Percentiles rank a stretch among this genome's conserved stretches.
phyloP scores from a whole-genome alignment of 92 coral and sea anemone species.

The Epizoanthus scotinus region DNA sequence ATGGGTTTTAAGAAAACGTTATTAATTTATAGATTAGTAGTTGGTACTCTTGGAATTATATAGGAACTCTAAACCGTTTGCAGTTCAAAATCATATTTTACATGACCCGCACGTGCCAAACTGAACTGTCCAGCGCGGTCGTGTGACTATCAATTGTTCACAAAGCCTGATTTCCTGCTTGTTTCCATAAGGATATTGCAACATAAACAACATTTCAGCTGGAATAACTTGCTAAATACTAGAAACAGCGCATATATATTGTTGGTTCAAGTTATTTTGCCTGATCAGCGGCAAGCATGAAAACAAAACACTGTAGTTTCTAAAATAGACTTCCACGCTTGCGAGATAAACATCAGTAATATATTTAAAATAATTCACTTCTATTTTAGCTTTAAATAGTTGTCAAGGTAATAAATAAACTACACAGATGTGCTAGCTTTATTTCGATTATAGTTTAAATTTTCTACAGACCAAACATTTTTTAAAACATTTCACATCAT shows the following conservation, averaged over 20 bases:
- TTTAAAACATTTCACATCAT: background rate
- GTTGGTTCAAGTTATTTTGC: background rate
- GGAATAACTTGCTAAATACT: background rate
- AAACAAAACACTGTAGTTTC: background rate
- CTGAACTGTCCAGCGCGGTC: background rate
- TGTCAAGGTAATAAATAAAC: background rate
- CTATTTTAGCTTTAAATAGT: constrained; percentile 13
- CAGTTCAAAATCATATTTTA: background rate
- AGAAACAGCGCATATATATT: background rate
- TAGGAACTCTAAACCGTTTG: background rate
- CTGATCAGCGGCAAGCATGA: background rate
- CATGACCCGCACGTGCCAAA: background rate
- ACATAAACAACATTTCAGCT: background rate
- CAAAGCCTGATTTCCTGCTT: background rate
- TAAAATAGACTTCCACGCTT: background rate
- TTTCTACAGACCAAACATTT: background rate
- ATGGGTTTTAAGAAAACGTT: background rate
- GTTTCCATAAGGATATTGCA: background rate
- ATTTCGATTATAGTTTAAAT: constrained; percentile 7
- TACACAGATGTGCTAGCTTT: background rate
- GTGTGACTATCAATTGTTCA: background rate
- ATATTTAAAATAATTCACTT: constrained; percentile 32
- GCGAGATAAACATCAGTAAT: constrained; percentile 12
- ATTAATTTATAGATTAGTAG: background rate
- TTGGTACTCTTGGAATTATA: no score